Conservation (phyloP, 2,888 invertebrate genomes). For the Epinotia ramella region DNA sequence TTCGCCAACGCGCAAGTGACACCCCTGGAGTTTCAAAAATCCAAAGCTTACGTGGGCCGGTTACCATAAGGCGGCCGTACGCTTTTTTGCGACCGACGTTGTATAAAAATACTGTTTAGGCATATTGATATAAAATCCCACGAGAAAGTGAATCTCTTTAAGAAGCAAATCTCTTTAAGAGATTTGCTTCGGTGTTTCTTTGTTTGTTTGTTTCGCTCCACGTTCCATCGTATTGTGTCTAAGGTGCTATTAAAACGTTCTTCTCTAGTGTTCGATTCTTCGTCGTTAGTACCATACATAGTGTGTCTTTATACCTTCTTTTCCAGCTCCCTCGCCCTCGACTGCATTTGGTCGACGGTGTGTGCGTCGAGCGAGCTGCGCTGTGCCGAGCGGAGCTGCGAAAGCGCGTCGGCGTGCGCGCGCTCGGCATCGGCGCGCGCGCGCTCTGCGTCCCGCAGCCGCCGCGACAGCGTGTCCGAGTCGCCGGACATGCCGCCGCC, state of each 20-base stretch:
- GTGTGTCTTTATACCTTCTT: conserved; percentile 88
- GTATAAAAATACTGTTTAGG: no score
- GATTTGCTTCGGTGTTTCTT: background rate
- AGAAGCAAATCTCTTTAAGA: no score
- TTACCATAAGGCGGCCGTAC: no score
- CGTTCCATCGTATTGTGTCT: background rate
- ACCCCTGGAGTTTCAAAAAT: no score
- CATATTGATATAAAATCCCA: background rate
- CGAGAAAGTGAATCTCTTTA: no score
- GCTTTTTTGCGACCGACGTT: background rate
- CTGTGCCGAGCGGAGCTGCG: conserved; percentile 86
- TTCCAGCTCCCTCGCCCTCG: conserved; percentile 94
- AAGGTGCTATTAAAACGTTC: background rate
- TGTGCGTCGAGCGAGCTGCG: conserved; percentile 78
- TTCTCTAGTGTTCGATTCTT: background rate
- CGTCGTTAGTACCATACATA: background rate
- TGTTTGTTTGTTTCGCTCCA: background rate
- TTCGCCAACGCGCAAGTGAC: no score
- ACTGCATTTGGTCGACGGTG: conserved; percentile 90
- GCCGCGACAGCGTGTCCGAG: conserved; percentile 86
- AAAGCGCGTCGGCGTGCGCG: conserved; percentile 91
- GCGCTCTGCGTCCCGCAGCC: conserved; percentile 92
- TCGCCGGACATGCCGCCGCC: conserved; percentile 73
- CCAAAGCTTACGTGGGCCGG: no score
- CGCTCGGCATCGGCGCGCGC: conserved; percentile 91